Conservation (phyloP, 1,140 invertebrate species). For the Sinella curviseta region DNA sequence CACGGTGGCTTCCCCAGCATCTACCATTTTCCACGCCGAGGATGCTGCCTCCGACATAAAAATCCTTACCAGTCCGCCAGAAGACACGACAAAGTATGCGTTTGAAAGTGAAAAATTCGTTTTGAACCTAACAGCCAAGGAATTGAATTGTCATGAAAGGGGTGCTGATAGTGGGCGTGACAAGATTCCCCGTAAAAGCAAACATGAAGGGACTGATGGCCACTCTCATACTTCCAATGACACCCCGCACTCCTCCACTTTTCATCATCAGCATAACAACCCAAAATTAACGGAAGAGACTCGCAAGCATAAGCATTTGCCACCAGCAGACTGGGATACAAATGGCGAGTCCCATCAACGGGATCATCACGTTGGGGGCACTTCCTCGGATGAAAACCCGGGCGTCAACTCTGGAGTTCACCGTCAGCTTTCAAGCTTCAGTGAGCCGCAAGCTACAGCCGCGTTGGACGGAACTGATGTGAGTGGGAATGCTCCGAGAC, state of each 20-base stretch:
- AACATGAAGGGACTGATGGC: slow-evolving; percentile 14
- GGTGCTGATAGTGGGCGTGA: background rate
- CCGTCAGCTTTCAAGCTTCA: background rate
- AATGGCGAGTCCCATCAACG: background rate
- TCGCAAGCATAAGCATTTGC: background rate
- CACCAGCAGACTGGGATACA: background rate
- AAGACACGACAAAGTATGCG: slow-evolving; percentile 32
- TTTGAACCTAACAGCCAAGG: slow-evolving; percentile 24
- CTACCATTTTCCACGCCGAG: slow-evolving; percentile 14
- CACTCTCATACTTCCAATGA: background rate
- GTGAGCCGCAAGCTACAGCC: slow-evolving; percentile 9
- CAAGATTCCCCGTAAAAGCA: background rate
- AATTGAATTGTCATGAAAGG: slow-evolving; percentile 39
- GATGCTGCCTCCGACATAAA: background rate
- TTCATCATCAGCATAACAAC: slow-evolving; percentile 9
- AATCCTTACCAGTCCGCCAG: slow-evolving; percentile 21
- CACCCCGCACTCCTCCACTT: background rate
- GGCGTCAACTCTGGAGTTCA: background rate
- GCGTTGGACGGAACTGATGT: background rate
- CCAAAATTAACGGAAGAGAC: slow-evolving; percentile 20
- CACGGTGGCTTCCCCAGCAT: slow-evolving; percentile 51
- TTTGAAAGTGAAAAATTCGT: slow-evolving; percentile 27
- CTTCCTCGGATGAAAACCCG: background rate
- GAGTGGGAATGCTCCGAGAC: background rate
- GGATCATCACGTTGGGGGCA: background rate